Conservation (phyloP, 2,113 vertebrate genomes). For the Tor tambroides region DNA sequence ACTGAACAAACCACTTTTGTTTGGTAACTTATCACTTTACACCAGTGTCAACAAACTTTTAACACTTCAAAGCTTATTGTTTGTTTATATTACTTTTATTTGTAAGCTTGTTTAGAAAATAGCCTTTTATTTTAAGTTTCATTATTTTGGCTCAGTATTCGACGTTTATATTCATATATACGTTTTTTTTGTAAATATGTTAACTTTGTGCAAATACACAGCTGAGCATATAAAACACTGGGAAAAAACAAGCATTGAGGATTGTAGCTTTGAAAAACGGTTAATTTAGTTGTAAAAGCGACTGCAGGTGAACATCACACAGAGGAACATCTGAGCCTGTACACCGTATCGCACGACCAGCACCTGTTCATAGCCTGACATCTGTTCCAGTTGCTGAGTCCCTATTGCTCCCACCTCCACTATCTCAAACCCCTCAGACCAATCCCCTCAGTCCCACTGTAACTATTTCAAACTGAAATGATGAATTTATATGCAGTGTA, state of each 20-base stretch:
- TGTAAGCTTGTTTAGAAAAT: background rate
- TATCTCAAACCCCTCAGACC: slow-evolving; percentile 39
- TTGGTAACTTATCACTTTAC: background rate
- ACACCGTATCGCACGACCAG: slow-evolving; percentile 63
- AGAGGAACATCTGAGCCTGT: slow-evolving; percentile 7
- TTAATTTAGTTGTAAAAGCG: background rate
- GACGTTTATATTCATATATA: background rate
- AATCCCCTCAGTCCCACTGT: slow-evolving; percentile 51
- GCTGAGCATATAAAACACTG: background rate
- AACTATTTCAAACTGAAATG: background rate
- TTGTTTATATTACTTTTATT: background rate
- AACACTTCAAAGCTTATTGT: background rate
- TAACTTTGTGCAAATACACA: background rate
- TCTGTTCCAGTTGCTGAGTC: slow-evolving; percentile 42
- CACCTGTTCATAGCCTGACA: slow-evolving; percentile 61
- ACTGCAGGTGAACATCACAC: background rate
- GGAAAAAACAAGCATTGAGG: background rate
- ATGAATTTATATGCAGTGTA: background rate
- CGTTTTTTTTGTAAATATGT: too few species aligned
- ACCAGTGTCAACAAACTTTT: background rate
- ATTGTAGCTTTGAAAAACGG: background rate
- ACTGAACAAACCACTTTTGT: background rate
- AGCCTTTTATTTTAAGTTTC: background rate
- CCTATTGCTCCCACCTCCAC: slow-evolving; percentile 3
- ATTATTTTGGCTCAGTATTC: background rate